These are phyloP conservation scores for Stenoptilia bipunctidactyla DNA, from an alignment of 2,888 invertebrate genomes.

Conservation along the genomic window DNA sequence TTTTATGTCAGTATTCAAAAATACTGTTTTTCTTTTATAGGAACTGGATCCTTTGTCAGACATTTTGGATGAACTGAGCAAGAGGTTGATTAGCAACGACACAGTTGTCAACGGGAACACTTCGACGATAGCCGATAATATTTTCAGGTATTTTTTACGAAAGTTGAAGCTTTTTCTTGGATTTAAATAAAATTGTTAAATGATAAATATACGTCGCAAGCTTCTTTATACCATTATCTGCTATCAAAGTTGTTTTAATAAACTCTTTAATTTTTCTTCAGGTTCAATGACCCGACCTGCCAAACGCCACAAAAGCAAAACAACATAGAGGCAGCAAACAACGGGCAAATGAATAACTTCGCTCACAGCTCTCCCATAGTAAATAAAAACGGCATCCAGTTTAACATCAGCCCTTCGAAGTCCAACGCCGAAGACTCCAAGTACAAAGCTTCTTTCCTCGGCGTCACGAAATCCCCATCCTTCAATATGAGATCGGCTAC, in stretches of 20 bases:
- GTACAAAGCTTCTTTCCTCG: constrained; percentile 46
- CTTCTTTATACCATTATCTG: too few species aligned
- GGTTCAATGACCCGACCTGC: constrained; percentile 77
- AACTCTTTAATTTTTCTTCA: constrained; percentile 23
- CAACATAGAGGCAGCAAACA: constrained; percentile 28
- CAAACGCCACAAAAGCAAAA: constrained; percentile 42
- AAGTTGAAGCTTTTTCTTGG: background rate
- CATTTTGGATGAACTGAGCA: constrained; percentile 77
- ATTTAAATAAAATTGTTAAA: too few species aligned
- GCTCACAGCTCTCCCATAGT: constrained; percentile 66
- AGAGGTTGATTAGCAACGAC: constrained; percentile 69
- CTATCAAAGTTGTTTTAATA: too few species aligned
- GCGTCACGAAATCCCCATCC: constrained; percentile 57
- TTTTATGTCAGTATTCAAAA: too few species aligned
- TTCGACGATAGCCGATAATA: constrained; percentile 68
- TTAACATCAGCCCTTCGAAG: constrained; percentile 60
- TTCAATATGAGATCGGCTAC: constrained; percentile 76
- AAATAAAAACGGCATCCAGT: constrained; percentile 69
- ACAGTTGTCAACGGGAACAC: constrained; percentile 26
- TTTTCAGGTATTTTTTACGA: constrained; percentile 53
- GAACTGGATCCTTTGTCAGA: constrained; percentile 77
- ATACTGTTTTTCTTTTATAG: constrained; percentile 22
- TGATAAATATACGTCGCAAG: too few species aligned
- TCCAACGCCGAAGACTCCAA: constrained; percentile 57
- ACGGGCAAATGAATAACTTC: constrained; percentile 45